Conservation (phyloP, 1,140 invertebrate genomes). For the Drosophila elegans region DNA sequence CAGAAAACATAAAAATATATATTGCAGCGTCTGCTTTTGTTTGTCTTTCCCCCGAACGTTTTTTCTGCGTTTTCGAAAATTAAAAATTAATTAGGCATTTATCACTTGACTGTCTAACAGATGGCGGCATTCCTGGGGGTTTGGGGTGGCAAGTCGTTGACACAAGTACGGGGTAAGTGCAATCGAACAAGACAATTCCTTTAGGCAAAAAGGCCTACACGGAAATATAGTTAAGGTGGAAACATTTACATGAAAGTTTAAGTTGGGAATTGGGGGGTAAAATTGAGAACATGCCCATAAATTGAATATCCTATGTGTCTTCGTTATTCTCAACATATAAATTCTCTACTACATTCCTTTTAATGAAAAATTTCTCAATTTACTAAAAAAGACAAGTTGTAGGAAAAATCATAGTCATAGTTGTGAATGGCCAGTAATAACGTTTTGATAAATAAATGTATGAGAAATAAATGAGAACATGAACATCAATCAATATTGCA, state of each 20-base stretch:
- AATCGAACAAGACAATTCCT: conserved; percentile 30
- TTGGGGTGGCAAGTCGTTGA: conserved; percentile 4
- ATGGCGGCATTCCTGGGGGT: conserved; percentile 24
- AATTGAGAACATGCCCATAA: neutral
- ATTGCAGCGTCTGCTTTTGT: conserved; percentile 31
- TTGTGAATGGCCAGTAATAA: too few relatives aligned
- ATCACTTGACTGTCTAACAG: conserved; percentile 82
- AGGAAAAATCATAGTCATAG: too few relatives aligned
- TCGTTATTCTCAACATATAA: too few relatives aligned
- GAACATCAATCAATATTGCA: too few relatives aligned
- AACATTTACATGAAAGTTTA: neutral
- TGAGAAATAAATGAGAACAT: too few relatives aligned
- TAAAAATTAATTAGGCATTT: conserved; percentile 84
- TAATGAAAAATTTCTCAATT: too few relatives aligned
- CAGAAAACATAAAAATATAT: conserved; percentile 16
- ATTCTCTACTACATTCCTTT: too few relatives aligned
- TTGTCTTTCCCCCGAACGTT: conserved; percentile 22
- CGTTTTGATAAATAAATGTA: too few relatives aligned
- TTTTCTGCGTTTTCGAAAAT: conserved; percentile 68
- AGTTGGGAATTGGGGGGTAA: too few relatives aligned
- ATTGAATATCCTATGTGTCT: too few relatives aligned
- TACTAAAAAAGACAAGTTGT: too few relatives aligned
- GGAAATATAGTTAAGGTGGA: conserved; percentile 3
- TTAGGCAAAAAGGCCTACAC: conserved; percentile 11
- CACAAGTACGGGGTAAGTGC: conserved; percentile 20